Evolutionary conservation across 2,797 vertebrate species (phyloP).

Genomic region (Pampus argenteus): DNA sequence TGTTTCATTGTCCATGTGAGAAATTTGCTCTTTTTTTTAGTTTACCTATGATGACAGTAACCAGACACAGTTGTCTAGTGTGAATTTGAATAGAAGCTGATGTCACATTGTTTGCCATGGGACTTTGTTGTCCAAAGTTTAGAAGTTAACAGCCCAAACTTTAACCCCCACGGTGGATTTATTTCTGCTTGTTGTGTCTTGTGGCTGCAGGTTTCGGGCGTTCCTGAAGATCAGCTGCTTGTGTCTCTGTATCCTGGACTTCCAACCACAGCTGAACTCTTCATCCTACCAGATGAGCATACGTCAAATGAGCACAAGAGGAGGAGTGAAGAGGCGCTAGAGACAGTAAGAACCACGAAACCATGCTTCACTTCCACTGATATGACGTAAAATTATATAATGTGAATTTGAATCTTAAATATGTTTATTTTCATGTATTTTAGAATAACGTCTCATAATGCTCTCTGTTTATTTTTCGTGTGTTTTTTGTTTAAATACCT

Average conservation of each 20-base stretch:
- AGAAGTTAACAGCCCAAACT: constrained; percentile 4
- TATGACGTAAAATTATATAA: not conserved
- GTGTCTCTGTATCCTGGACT: constrained; percentile 94
- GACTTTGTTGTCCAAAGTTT: constrained; percentile 11
- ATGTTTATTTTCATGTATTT: not conserved
- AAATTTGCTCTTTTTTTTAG: constrained; percentile 42
- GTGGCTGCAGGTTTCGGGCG: constrained; percentile 86
- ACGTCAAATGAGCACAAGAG: constrained; percentile 86
- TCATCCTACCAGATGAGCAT: constrained; percentile 91
- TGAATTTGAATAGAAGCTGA: constrained; percentile 19
- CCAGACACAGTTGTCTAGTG: constrained; percentile 14
- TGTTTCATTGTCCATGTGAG: constrained; percentile 36
- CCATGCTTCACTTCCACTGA: not conserved
- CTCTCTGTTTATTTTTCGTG: constrained; percentile 9
- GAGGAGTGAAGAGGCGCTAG: constrained; percentile 86
- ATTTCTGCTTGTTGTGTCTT: not conserved
- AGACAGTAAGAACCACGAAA: constrained; percentile 82
- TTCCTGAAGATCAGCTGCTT: constrained; percentile 90
- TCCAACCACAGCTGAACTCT: constrained; percentile 94
- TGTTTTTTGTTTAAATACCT: constrained; percentile 18
- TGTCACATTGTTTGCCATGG: constrained; percentile 21
- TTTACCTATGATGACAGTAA: constrained; percentile 34
- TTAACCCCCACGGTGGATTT: constrained; percentile 15
- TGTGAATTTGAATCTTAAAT: not conserved
- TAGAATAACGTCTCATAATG: not conserved